Percentiles rank a stretch among this genome's conserved stretches.
phyloP scores from a whole-genome alignment of 2,888 invertebrate species.

The Argyresthia goedartella region DNA sequence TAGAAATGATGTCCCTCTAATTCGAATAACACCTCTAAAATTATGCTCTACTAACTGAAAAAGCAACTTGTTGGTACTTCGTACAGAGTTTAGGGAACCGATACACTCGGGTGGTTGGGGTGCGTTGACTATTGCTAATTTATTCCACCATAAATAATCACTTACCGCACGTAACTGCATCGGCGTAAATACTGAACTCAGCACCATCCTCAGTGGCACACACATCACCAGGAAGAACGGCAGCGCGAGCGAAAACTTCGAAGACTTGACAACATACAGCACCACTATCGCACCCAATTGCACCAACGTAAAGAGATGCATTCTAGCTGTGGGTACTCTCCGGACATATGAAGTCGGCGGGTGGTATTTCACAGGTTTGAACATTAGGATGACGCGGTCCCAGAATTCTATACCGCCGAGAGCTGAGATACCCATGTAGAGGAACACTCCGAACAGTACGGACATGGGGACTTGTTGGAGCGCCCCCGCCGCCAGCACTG shows the following conservation, averaged over 20 bases:
- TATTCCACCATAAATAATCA: constrained; percentile 16
- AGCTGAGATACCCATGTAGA: constrained; percentile 96
- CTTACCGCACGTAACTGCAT: constrained; percentile 88
- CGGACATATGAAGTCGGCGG: constrained; percentile 93
- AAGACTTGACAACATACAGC: constrained; percentile 92
- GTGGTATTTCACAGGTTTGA: constrained; percentile 97
- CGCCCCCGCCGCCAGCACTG: constrained; percentile 86
- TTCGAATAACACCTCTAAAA: not conserved
- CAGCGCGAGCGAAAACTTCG: constrained; percentile 88
- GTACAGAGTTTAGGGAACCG: not conserved
- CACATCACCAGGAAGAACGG: constrained; percentile 94
- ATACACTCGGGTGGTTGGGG: not conserved
- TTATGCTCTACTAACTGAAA: not conserved
- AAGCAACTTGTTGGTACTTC: not conserved
- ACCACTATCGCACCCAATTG: constrained; percentile 84
- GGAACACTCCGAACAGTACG: constrained; percentile 97
- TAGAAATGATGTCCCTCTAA: not conserved
- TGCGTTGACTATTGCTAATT: not conserved
- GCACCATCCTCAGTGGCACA: constrained; percentile 86
- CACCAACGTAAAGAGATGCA: constrained; percentile 91
- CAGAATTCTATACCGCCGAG: constrained; percentile 95
- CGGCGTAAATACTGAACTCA: constrained; percentile 81
- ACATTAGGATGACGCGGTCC: constrained; percentile 87
- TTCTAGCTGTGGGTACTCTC: constrained; percentile 88
- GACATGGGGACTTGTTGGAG: constrained; percentile 92